These are phyloP conservation scores for Mechanitis messenoides DNA, from an alignment of 2,888 invertebrate genomes.

Conservation along the genomic window DNA sequence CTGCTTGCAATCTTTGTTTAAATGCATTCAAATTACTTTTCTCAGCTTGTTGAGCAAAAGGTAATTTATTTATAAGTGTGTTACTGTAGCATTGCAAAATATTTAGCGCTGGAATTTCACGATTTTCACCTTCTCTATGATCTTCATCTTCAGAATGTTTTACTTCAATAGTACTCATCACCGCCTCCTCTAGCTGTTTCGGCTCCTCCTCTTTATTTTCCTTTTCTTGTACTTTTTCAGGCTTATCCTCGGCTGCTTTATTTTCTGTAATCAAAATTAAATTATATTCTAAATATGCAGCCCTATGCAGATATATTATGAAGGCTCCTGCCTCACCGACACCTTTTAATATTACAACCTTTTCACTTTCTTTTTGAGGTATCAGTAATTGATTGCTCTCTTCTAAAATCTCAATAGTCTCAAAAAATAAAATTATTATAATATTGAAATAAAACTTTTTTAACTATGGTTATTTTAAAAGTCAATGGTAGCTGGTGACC, in stretches of 20 bases:
- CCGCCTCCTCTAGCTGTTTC: slow-evolving; percentile 19
- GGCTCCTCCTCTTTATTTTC: slow-evolving; percentile 9
- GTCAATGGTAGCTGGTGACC: too few relatives aligned
- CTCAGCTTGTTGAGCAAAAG: slow-evolving; percentile 57
- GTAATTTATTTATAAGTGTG: slow-evolving; percentile 43
- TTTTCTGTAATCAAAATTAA: slow-evolving; percentile 22
- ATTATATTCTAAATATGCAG: too few relatives aligned
- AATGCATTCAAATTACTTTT: slow-evolving; percentile 60
- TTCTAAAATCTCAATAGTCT: too few relatives aligned
- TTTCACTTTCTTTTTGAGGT: too few relatives aligned
- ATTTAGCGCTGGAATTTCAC: slow-evolving; percentile 18
- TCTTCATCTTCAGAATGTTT: slow-evolving; percentile 14
- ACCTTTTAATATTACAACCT: too few relatives aligned
- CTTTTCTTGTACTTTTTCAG: slow-evolving; percentile 8
- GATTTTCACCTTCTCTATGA: slow-evolving; percentile 16
- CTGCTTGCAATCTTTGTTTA: slow-evolving; percentile 51
- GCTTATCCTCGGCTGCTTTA: slow-evolving; percentile 14
- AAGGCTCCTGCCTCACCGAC: too few relatives aligned
- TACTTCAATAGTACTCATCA: slow-evolving; percentile 21
- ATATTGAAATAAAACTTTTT: too few relatives aligned
- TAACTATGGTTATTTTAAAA: too few relatives aligned
- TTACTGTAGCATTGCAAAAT: slow-evolving; percentile 21
- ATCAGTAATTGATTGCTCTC: too few relatives aligned
- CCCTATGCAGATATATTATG: too few relatives aligned
- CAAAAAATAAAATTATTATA: too few relatives aligned